Conservation (phyloP, 2,113 vertebrate species). For the Theropithecus gelada region DNA sequence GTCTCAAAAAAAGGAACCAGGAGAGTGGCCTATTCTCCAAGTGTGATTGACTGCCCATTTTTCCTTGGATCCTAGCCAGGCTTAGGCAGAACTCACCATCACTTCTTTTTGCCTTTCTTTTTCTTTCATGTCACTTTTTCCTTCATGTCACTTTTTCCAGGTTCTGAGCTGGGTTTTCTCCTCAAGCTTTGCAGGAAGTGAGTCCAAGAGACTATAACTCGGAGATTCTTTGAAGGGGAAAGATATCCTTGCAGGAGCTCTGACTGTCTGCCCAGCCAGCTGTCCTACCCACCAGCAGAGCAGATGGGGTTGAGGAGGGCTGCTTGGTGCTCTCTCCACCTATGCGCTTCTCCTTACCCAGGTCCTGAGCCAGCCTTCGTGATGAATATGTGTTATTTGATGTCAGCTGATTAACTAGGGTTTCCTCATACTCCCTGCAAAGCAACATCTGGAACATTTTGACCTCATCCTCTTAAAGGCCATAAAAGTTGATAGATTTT, state of each 20-base stretch:
- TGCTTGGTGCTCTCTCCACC: neutral
- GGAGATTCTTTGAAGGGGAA: neutral
- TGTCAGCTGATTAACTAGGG: neutral
- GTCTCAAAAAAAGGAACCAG: neutral
- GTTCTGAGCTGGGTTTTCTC: neutral
- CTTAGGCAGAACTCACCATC: neutral
- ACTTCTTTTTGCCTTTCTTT: neutral
- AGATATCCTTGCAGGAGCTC: neutral
- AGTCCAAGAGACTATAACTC: neutral
- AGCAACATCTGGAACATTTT: neutral
- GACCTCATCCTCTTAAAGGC: neutral
- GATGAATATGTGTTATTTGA: neutral
- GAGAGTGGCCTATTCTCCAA: neutral
- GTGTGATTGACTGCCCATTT: neutral
- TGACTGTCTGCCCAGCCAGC: neutral
- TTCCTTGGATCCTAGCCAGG: neutral
- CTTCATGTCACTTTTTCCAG: neutral
- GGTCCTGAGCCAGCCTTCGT: neutral
- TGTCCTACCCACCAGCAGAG: neutral
- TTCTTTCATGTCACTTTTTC: neutral
- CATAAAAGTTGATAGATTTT: slow-evolving; percentile 2
- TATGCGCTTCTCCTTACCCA: neutral
- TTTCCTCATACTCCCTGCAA: neutral
- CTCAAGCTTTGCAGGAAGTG: neutral
- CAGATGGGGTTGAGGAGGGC: neutral